Evolutionary conservation across 1,140 invertebrate species (phyloP), one percentile per base, ranked within the genome.

Genomic region (Pararge aegeria): DNA sequence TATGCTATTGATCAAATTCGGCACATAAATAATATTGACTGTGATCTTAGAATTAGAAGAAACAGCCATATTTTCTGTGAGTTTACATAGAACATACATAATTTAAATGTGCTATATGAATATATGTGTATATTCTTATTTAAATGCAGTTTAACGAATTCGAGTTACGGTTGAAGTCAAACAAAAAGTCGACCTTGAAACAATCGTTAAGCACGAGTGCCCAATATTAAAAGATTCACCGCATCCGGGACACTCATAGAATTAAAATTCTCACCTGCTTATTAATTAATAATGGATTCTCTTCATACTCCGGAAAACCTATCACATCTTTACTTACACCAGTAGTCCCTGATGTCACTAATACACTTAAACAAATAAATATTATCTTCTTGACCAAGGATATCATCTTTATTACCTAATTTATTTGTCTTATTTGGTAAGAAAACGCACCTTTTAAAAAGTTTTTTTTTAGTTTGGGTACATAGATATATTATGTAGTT

Each of bases 231-330:
- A 46, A 46, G 42, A 7, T 46, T 20, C 38, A 42, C 13, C 16
- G 18, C 13, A 42, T 42, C 38, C 38, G 38, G 13, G 38, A 38
- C 13, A n/a, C 4, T 5, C 7, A 2, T 7, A 16, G 15, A 42
- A 16, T 19, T 16, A 27, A 18, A 30, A 15, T 24, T 48, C 64
- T 69, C 65, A 83, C 83, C 64, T 84, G 68, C 73, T 83, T 87
- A 62, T 84, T 87, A 27, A 64, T 62, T 40, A 68, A 48, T n/a
- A 66, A 58, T 4, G 61, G 34, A 57, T 83, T 76, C 69, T 87
- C 82, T 50, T 85, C 84, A 6, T 62, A 29, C 46, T 85, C 82
- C 9, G 82, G 84, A 67, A 87, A 87, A 61, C 75, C 82, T 59
- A 87, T 81, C 5, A 69, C 70, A 52, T 73, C 75, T 44, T 66